A percentile compares a stretch with the other conserved stretches of the same genome.
These are phyloP conservation scores for Drosophila gaucha DNA, from an alignment of 2,888 invertebrate genomes.

Conservation along the genomic window DNA sequence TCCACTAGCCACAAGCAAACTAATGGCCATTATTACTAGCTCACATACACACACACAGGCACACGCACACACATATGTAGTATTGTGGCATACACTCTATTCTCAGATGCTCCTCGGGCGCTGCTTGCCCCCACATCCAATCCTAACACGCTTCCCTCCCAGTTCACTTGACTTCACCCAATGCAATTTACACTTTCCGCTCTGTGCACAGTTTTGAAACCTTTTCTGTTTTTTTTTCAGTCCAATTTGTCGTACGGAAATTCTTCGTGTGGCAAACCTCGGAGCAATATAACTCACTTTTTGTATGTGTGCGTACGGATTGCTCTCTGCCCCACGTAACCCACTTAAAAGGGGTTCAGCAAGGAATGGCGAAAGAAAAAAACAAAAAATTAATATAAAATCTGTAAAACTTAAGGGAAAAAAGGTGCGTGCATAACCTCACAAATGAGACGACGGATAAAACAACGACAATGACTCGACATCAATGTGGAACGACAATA, in stretches of 20 bases:
- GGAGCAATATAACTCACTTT: conserved; percentile 60
- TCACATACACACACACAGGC: not conserved
- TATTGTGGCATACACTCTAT: not conserved
- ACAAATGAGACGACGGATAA: conserved; percentile 41
- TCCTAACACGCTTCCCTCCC: conserved; percentile 4
- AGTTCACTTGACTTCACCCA: conserved; percentile 37
- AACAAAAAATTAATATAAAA: conserved; percentile 62
- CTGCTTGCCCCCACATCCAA: conserved; percentile 4
- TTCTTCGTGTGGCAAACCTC: conserved; percentile 45
- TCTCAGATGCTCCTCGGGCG: not conserved
- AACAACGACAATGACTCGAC: conserved; percentile 47
- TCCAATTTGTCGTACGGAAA: conserved; percentile 70
- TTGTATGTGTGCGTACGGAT: conserved; percentile 48
- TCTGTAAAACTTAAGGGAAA: conserved; percentile 50
- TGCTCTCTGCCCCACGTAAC: no score
- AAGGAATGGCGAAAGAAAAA: conserved; percentile 24
- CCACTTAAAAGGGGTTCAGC: conserved; percentile 34
- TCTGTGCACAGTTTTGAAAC: conserved; percentile 31
- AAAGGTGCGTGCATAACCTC: conserved; percentile 22
- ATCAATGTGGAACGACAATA: conserved; percentile 24
- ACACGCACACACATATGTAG: not conserved
- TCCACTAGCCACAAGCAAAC: conserved; percentile 51
- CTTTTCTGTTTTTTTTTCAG: conserved; percentile 40
- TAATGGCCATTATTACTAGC: conserved; percentile 62
- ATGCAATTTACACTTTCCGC: conserved; percentile 59